Percentiles rank a stretch among this genome's conserved stretches.
phyloP scores from a whole-genome alignment of 2,888 invertebrate genomes.

The Morinoia aosen region DNA sequence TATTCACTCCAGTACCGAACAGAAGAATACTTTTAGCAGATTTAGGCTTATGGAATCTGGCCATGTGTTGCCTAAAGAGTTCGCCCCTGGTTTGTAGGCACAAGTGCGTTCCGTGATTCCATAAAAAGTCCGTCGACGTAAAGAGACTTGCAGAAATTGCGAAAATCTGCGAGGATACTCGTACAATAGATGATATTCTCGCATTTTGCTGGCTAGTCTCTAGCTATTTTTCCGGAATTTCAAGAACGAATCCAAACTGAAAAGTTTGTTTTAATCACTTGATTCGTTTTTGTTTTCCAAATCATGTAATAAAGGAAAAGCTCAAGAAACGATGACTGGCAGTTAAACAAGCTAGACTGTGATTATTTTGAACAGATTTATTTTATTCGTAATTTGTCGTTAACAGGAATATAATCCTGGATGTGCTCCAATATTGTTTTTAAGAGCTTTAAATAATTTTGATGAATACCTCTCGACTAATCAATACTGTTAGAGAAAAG shows the following conservation, averaged over 20 bases:
- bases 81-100: slow-evolving; percentile 7
- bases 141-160: neutral
- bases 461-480: no score
- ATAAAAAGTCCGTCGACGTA: neutral
- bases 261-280: neutral
- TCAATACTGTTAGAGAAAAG: no score
- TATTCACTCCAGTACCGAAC: slow-evolving; percentile 21
- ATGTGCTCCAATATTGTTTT: no score
- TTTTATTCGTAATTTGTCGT: no score
- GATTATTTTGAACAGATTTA: neutral
- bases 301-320: neutral
- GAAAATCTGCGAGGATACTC: neutral
- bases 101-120: slow-evolving; percentile 10
- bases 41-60: slow-evolving; percentile 24
- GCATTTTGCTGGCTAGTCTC: neutral
- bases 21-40: slow-evolving; percentile 47
- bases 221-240: neutral
- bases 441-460: no score
- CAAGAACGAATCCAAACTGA: neutral
- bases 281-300: neutral
- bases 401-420: no score
- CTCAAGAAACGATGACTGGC: no score
- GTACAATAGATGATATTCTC: neutral
- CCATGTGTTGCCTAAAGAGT: slow-evolving; percentile 14
- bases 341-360: neutral